These are phyloP conservation scores for Acleris holmiana DNA, from an alignment of 2,888 invertebrate genomes.

Conservation along the genomic window DNA sequence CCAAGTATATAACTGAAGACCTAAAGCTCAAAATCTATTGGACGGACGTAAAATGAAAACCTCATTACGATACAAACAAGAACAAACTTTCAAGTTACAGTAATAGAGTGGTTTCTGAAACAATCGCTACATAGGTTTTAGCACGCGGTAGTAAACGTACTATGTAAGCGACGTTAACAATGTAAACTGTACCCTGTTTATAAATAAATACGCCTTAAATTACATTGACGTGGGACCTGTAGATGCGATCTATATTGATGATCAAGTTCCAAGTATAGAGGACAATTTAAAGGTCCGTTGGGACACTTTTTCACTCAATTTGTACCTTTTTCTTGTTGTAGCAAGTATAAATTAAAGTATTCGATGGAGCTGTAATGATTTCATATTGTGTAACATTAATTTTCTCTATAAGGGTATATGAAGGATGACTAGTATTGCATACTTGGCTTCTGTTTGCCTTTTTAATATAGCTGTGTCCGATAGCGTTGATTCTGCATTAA, in stretches of 20 bases:
- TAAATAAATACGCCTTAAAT: constrained; percentile 57
- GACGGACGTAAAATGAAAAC: constrained; percentile 11
- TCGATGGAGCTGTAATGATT: constrained; percentile 48
- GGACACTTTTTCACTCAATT: constrained; percentile 70
- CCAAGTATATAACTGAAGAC: constrained; percentile 50
- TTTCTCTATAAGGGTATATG: constrained; percentile 54
- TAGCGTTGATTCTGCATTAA: constrained; percentile 64
- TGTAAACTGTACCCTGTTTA: constrained; percentile 57
- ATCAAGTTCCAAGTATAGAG: constrained; percentile 61
- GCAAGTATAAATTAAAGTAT: constrained; percentile 50
- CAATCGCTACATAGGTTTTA: constrained; percentile 62
- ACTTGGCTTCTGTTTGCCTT: constrained; percentile 64
- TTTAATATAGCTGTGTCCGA: constrained; percentile 73
- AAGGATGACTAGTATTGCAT: constrained; percentile 63
- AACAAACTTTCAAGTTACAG: constrained; percentile 69
- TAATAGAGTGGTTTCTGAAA: constrained; percentile 72
- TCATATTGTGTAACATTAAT: constrained; percentile 56
- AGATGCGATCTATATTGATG: constrained; percentile 59
- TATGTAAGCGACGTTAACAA: constrained; percentile 54
- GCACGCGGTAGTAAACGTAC: constrained; percentile 57
- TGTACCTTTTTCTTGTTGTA: constrained; percentile 59
- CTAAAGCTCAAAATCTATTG: constrained; percentile 53
- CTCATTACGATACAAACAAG: constrained; percentile 56
- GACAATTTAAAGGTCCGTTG: constrained; percentile 68
- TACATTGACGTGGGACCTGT: constrained; percentile 51